Evolutionary conservation across 1,140 invertebrate genomes (phyloP), one percentile per base, ranked within the genome.

Genomic region (Drosophila prosaltans): DNA sequence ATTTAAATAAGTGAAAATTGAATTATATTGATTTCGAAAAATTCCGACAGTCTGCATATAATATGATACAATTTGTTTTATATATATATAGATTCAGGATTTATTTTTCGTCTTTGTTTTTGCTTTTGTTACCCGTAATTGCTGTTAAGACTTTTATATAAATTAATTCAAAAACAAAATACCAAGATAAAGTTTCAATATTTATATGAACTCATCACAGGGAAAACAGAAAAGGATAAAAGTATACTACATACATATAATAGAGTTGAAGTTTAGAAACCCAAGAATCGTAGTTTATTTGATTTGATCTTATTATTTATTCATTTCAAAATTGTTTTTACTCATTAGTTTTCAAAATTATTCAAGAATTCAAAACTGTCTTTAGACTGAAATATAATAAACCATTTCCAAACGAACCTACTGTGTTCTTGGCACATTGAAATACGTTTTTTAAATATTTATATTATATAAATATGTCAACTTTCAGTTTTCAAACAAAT

Each of bases 51-150:
- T 60, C 51, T 57, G 26, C 59, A 54, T 63, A 30, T 69, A 62
- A 66, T 63, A n/a, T 39, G 51, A 61, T 65, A 48, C 45, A 59
- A 54, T 73, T 58, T 45, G 3, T 58, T 40, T 78, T 64, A 16
- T 16, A 16, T 61, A 76, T 65, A 30, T 69, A 65, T 65, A 80
- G 64, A 74, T 63, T 65, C 65, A 70, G 48, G 26, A 62, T 65
- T 72, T 64, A 66, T 64, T 74, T 74, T 40, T 74, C 55, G 76
- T 61, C 48, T 78, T 67, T 41, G 32, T 7, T 63, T 65, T 74
- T 80, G 59, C 64, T 26, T 51, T 51, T 26, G 9, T 77, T 86
- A 88, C 83, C 83, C 83, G 83, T 88, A 88, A 78, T 88, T 88
- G 69, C 78, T 80, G 84, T 88, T 39, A 88, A 81, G 63, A 69